Conservation (phyloP, 2,113 vertebrate species). For the Synodontis membranacea region DNA sequence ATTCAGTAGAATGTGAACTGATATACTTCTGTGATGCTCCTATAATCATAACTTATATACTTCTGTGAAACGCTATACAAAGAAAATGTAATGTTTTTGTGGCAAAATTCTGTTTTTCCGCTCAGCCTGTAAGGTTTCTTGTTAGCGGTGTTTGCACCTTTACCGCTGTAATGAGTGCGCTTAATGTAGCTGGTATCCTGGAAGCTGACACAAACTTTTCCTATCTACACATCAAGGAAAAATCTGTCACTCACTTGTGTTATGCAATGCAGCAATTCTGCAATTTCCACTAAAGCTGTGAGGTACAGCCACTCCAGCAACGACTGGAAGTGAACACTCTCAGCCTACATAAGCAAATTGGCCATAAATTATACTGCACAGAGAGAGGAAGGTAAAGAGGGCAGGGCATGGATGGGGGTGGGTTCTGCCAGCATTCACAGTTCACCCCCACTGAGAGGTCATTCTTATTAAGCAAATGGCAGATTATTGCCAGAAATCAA, state of each 20-base stretch:
- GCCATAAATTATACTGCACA: conserved; percentile 61
- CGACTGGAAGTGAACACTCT: conserved; percentile 13
- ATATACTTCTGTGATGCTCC: too few species aligned
- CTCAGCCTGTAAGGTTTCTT: not conserved
- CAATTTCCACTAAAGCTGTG: conserved; percentile 43
- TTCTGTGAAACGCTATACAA: too few species aligned
- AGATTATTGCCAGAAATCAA: not conserved
- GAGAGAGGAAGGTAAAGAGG: conserved; percentile 37
- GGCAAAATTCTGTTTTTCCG: not conserved
- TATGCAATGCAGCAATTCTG: conserved; percentile 30
- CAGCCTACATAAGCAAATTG: conserved; percentile 61
- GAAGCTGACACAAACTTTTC: not conserved
- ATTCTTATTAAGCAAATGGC: not conserved
- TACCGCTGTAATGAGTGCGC: not conserved
- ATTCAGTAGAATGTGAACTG: too few species aligned
- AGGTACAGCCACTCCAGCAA: not conserved
- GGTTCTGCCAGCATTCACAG: not conserved
- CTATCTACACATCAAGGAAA: not conserved
- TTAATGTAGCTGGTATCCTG: not conserved
- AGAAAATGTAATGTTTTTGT: not conserved
- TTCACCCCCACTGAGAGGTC: not conserved
- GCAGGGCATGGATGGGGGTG: too few species aligned
- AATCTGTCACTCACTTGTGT: conserved; percentile 17
- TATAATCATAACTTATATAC: too few species aligned
- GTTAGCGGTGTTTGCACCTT: not conserved